Base-by-base conservation (phyloP, 1,140 invertebrate species). In the Xylocopa sonorina region DNA sequence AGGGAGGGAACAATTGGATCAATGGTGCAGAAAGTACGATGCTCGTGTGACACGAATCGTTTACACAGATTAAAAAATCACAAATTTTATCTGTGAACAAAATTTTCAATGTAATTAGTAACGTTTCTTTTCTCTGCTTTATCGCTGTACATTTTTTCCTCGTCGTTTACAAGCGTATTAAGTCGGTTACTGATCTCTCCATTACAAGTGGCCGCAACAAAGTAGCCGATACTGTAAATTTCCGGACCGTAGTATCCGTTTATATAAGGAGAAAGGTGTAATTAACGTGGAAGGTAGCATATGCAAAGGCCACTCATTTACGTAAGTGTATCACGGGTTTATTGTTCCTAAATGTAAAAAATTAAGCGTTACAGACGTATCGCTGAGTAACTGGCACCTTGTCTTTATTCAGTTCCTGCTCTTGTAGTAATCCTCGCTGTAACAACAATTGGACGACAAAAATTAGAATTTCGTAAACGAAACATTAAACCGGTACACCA, bases 371-470 rank as follows among this genome's bases (percentile, higher is more conserved):
- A 87, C 63, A 79, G 57, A 83, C 69, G 60, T 75, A 78, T 76
- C 69, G 57, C 75, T 74, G 55, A 43, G 72, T 74, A 71, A 76
- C 60, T 82, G 72, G 66, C 83, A 74, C 43, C 78, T 68, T 69
- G 6, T 62, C 66, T 66, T 69, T 27, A 29, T 57, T 88, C 73
- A 86, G 66, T 89, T 91, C 76, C 90, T 90, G 63, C 74, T 80
- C 68, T 93, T 93, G 86, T 92, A 93, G 74, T 93, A 93, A 85
- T 96, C 95, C 93, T 96, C 96, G 91, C 95, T 96, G 94, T 66
- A 95, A 96, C 73, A 87, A 32, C 21, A 89, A 81, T 83, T n/a
- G 82, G 73, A 83, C 82, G 14, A 48, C n/a, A 27, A 41, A 27
- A 27, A 27, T 58, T 38, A 38, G 38, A 38, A 38, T 4, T 38